phyloP scores from a whole-genome alignment of 2,113 vertebrate species.

The Embiotoca jacksoni region DNA sequence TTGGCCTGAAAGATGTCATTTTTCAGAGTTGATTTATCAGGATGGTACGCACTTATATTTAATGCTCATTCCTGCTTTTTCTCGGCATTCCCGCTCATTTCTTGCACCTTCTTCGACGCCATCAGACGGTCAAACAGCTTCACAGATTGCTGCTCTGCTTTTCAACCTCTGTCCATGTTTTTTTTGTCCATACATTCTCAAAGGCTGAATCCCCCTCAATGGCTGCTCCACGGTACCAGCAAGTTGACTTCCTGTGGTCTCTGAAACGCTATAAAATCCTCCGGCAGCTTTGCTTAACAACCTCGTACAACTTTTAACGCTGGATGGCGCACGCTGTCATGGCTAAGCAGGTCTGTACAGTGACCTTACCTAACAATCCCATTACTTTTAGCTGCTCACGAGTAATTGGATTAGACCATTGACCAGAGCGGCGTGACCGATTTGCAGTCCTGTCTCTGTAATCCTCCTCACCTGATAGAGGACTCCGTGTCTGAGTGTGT shows the following conservation, averaged over 20 bases:
- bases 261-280: slow-evolving; percentile 15
- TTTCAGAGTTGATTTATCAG: not conserved
- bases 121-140: slow-evolving; percentile 27
- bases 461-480: slow-evolving; percentile 44
- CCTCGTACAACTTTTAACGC: slow-evolving; percentile 6
- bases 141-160: not conserved
- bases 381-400: slow-evolving; percentile 60
- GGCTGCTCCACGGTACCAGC: not conserved
- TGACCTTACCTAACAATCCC: slow-evolving; percentile 55
- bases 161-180: not conserved
- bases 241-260: not conserved
- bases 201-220: not conserved
- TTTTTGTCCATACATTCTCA: not conserved
- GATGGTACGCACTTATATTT: not conserved
- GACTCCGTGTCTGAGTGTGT: not conserved
- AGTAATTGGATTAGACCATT: slow-evolving; percentile 68
- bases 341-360: slow-evolving; percentile 6
- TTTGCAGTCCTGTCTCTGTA: slow-evolving; percentile 17
- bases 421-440: slow-evolving; percentile 43
- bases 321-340: slow-evolving; percentile 18
- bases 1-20: not conserved
- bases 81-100: not conserved
- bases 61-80: not conserved
- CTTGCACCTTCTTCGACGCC: slow-evolving; percentile 8
- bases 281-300: slow-evolving; percentile 1